Evolutionary conservation across 2,797 vertebrate genomes (phyloP).

Genomic region (Sebastes jordani): DNA sequence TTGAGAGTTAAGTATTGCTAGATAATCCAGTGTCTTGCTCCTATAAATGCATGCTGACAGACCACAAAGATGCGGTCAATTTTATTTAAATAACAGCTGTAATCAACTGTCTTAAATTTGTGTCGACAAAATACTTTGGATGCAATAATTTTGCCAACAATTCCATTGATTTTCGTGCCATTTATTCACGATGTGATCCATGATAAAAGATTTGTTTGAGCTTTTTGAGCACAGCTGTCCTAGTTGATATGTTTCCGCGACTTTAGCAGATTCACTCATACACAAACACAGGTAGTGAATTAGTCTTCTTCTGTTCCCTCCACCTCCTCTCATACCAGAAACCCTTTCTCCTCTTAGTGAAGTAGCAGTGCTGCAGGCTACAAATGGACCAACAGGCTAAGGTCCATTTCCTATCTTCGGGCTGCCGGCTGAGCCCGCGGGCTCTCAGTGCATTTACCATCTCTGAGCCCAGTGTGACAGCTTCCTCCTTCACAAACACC

Average conservation of each 20-base stretch:
- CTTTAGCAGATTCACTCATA: not conserved
- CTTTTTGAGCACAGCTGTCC: not conserved
- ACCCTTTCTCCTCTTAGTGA: not conserved
- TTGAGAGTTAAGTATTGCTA: not conserved
- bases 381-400: slow-evolving; percentile 8
- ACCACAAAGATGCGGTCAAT: too few species aligned
- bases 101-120: too few species aligned
- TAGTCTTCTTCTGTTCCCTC: not conserved
- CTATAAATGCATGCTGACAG: too few species aligned
- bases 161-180: not conserved
- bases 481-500: slow-evolving; percentile 13
- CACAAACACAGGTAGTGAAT: not conserved
- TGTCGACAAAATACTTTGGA: not conserved
- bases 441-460: slow-evolving; percentile 15
- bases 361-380: not conserved
- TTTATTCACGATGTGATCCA: not conserved
- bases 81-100: too few species aligned
- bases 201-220: not conserved
- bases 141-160: not conserved
- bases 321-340: not conserved
- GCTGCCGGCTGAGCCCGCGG: not conserved
- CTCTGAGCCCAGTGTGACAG: slow-evolving; percentile 40
- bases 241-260: not conserved
- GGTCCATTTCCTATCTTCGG: slow-evolving; percentile 20
- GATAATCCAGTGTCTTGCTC: not conserved